These are phyloP conservation scores for Carpatolechia fugitivella DNA, from an alignment of 2,888 invertebrate species.

Conservation along the genomic window DNA sequence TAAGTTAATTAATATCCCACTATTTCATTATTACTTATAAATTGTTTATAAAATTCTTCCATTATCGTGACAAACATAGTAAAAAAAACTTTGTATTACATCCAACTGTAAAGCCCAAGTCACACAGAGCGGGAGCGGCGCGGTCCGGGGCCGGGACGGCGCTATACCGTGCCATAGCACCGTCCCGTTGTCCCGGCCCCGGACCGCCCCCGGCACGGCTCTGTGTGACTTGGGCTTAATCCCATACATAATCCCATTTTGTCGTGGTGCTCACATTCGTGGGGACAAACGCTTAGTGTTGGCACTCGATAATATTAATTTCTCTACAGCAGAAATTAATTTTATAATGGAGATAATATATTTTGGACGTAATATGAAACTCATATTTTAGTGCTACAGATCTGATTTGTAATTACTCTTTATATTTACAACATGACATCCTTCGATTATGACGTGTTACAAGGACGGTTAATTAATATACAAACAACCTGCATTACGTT, in stretches of 20 bases:
- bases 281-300: too few relatives aligned
- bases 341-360: background rate
- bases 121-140: too few relatives aligned
- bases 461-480: conserved; percentile 41
- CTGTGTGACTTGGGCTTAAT: too few relatives aligned
- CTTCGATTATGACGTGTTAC: conserved; percentile 5
- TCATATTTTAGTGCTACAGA: conserved; percentile 7
- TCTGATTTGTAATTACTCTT: conserved; percentile 14
- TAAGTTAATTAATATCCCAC: conserved; percentile 4
- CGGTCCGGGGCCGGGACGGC: too few relatives aligned
- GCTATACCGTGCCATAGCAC: too few relatives aligned
- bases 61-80: background rate
- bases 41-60: background rate
- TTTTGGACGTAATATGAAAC: background rate
- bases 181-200: too few relatives aligned
- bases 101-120: too few relatives aligned
- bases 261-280: background rate
- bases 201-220: too few relatives aligned
- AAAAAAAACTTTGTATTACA: background rate
- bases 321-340: background rate
- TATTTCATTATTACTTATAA: background rate
- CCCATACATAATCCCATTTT: too few relatives aligned
- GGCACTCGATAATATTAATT: too few relatives aligned
- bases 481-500: conserved; percentile 57
- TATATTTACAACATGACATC: conserved; percentile 5